Base-by-base conservation (phyloP, 2,888 invertebrate species). In the Acleris laterana region DNA sequence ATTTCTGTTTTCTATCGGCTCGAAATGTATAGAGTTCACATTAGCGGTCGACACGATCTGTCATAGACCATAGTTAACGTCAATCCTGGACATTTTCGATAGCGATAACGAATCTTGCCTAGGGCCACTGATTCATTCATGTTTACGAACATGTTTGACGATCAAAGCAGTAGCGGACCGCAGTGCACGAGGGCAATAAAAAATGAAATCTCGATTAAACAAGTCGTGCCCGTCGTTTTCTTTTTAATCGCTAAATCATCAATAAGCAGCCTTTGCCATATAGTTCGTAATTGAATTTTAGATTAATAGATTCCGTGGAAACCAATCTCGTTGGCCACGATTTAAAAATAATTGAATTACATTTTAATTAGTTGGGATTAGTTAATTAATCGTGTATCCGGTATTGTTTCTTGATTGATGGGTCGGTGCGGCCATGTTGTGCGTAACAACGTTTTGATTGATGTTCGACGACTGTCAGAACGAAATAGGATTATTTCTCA, bases 201-300 rank as follows among this genome's bases (percentile, higher is more conserved):
- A 65, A 61, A 59, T 51, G 50, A 52, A 46, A 51, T 17, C 61
- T 57, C 66, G 60, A 66, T 66, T 66, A 56, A 57, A 16, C 56
- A 62, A 66, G 57, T 66, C 66, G 68, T 68, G 68, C 57, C 17
- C 61, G 42, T 62, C 62, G 77, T 77, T 78, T 78, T 82, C 79
- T 68, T 70, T 85, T 79, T 79, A 82, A 83, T 82, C 79, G 76
- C 77, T 78, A 77, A 79, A 83, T 81, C 79, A 81, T 81, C 76
- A 79, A 78, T 78, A 80, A 80, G 82, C 78, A 81, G 72, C 71
- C 74, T 74, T 73, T 70, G 70, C 76, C 74, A 72, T 74, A 73
- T 74, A 74, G 73, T 72, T 76, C 77, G 74, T 85, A 83, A 84
- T 85, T 84, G 88, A 87, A 88, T 90, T 88, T 88, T 83, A 88